Base-by-base conservation (phyloP, 2,797 vertebrate genomes). In the Phyllotis vaccarum region DNA sequence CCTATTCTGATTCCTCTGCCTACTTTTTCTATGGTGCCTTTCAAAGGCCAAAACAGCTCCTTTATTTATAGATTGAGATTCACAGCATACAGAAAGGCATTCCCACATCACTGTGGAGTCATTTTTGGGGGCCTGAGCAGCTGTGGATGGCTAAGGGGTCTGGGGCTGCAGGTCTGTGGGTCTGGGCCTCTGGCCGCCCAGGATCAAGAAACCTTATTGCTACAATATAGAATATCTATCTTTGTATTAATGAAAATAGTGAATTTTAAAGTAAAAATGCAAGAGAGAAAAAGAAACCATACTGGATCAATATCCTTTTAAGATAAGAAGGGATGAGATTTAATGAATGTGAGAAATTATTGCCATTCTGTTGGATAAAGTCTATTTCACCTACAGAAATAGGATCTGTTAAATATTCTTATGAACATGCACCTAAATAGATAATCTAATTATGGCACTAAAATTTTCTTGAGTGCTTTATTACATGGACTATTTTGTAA, bases 391-490 rank as follows among this genome's bases (percentile, higher is more conserved):
- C 40, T 27, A 17, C 1, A 90, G 64, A 40, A 94, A 78, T 27
- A 80, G 29, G 58, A 58, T 37, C 0, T 87, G 29, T 37, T 70
- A 64, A 64, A 78, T 68, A 76, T 31, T 37, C 31, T 46, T 56
- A 82, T 46, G 12, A 21, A 56, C n/a, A 88, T 70, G 43, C 72
- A 29, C 83, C 86, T 91, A 60, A 94, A 80, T 72, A 22, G 5
- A 0, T 81, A 78, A 49, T 13, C 37, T 81, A 90, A 89, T 75
- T 88, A 74, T 75, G 78, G 6, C 46, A 92, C 89, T 78, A 66
- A 86, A 81, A 88, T 40, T 4, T 82, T 92, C 34, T 90, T 56
- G 58, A 90, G 60, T 37, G 11, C 92, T 96, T 95, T 10, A 93
- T 60, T 52, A 88, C 17, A 10, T 64, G 52, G 3, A 70, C 40